Base-by-base conservation (phyloP, 2,113 vertebrate genomes). In the Helogale parvula region DNA sequence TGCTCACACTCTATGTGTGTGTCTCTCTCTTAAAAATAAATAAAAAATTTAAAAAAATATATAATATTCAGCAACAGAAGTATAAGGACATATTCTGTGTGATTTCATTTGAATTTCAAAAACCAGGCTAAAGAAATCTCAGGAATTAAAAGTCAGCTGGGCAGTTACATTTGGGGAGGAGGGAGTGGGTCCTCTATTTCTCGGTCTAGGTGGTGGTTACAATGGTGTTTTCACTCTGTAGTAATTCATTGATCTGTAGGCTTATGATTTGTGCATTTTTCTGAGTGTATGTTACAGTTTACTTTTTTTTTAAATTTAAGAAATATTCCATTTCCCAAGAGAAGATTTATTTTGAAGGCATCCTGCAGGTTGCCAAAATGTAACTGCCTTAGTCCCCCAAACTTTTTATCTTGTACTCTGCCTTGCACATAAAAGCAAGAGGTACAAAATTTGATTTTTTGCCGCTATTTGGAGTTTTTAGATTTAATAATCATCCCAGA, bases 361-460 rank as follows among this genome's bases (percentile, higher is more conserved):
- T 4, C 2, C 16, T 71, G 38, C 76, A 23, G 69, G 93, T 54
- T 88, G 19, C 71, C 8, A 82, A 86, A 90, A 72, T 52, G 3
- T 60, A 79, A 54, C 29, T 79, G 66, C 9, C 35, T 90, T 52
- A 38, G 13, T 35, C 71, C 1, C 19, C 38, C 31, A 7, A 45
- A 69, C 17, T 83, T 92, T 97, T 84, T 60, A 47, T 66, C 35
- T 90, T 45, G 52, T 31, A 7, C 3, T 69, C 29, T 38, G 66
- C 8, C 31, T 93, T 93, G 29, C 13, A 10, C 11, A 41, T 93
- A 16, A 63, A 23, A 72, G 8, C 1, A 21, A 10, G 57, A 72
- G 21, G 4, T 74, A 0, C 6, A 94, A 95, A 92, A 76, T 79
- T 93, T 94, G 35, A 96, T 88, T 97, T 96, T 27, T 90, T 76